Base-by-base conservation (phyloP, 2,113 vertebrate genomes). In the Psophia crepitans region DNA sequence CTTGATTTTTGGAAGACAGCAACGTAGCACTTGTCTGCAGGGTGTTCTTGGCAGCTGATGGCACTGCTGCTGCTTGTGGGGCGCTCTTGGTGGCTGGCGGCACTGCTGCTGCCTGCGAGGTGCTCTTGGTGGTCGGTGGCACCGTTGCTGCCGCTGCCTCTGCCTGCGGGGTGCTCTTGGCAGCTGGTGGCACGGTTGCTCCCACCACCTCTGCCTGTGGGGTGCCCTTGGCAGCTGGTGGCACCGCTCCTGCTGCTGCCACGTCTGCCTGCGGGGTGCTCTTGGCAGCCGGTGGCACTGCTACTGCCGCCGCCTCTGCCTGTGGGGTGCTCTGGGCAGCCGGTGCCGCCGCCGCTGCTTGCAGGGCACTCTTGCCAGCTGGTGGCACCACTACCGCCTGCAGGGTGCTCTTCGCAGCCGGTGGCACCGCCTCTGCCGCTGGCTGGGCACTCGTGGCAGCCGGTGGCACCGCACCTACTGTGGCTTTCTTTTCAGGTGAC, bases 401-500 rank as follows among this genome's bases (percentile, higher is more conserved):
- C 2, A 44, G 10, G 12, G 51, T 15, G 70, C 79, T 75, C 89
- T 87, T 96, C n/a, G 78, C 9, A 27, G 85, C 8, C 0, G 71
- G 44, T 21, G 87, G 58, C 51, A 61, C 91, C 0, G 24, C 23
- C 6, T 54, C 41, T 27, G 74, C 70, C 0, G 61, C 69, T 61
- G 88, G 89, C 0, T 6, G 33, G 15, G 37, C 4, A 8, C 46
- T 92, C 18, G 92, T 93, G 11, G 89, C 78, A 76, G 91, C 51
- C 1, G 53, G 27, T 19, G 82, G 18, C 6, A 70, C 74, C 14
- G 41, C 61, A 48, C 85, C 94, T 84, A 86, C 90, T 83, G 54
- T 41, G 76, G 66, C 89, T 81, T 96, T 97, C 94, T 97, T 98
- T 84, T 98, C 97, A 61, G 98, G 93, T 5, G 90, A 91, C 2